A percentile compares a stretch with the other conserved stretches of the same genome.
Evolutionary conservation across 92 coral and sea anemone species (phyloP).

Genomic region (Epizoanthus stellaris): DNA sequence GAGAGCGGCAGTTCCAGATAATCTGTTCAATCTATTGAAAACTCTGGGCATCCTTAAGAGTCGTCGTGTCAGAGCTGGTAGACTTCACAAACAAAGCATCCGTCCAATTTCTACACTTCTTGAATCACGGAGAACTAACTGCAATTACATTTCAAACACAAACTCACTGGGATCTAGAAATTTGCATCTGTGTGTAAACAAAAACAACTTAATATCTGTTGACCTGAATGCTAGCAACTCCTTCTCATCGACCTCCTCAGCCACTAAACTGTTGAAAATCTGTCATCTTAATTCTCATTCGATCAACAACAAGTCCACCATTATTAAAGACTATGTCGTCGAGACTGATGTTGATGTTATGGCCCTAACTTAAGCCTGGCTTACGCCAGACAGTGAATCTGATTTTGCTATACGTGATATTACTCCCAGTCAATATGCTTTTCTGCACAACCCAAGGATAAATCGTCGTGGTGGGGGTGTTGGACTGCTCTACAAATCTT

Average conservation of each 20-base stretch:
- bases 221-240: no score
- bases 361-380: constrained; percentile 57
- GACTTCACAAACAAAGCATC: no score
- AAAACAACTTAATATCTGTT: no score
- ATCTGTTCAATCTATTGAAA: no score
- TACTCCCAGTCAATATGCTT: constrained; percentile 33
- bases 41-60: no score
- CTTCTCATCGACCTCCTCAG: constrained; percentile 14
- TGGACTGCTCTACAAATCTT: constrained; percentile 38
- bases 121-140: no score
- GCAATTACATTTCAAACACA: no score
- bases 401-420: constrained; percentile 40
- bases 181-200: no score
- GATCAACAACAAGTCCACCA: constrained; percentile 50
- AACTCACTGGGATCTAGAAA: no score
- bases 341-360: constrained; percentile 41
- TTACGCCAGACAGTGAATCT: constrained; percentile 23
- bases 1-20: no score
- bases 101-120: no score
- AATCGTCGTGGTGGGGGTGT: constrained; percentile 40
- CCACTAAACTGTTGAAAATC: constrained; percentile 38
- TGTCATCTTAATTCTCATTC: constrained; percentile 52
- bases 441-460: constrained; percentile 20
- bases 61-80: no score
- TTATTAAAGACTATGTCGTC: constrained; percentile 57